These are phyloP conservation scores for Loripinus fragilis DNA, from an alignment of 2,888 invertebrate species.

Conservation along the genomic window DNA sequence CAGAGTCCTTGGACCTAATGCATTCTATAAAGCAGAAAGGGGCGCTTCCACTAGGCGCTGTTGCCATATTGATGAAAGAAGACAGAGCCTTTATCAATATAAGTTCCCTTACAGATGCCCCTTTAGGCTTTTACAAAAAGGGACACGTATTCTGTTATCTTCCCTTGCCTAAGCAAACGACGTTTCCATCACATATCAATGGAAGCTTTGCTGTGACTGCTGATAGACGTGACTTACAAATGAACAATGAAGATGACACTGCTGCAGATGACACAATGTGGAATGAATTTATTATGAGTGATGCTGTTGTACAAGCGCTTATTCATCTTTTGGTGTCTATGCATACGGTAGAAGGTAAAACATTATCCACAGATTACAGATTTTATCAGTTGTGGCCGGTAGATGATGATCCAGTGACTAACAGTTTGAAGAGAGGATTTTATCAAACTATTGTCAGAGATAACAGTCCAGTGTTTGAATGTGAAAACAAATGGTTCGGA, in stretches of 20 bases:
- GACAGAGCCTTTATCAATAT: neutral
- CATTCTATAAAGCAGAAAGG: slow-evolving; percentile 44
- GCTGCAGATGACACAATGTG: slow-evolving; percentile 39
- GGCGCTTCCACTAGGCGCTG: slow-evolving; percentile 57
- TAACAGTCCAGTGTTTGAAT: slow-evolving; percentile 40
- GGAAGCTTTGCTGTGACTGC: slow-evolving; percentile 77
- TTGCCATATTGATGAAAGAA: slow-evolving; percentile 43
- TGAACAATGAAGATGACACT: slow-evolving; percentile 73
- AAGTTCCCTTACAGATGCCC: slow-evolving; percentile 12
- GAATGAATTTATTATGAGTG: slow-evolving; percentile 57
- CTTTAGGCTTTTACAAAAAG: slow-evolving; percentile 60
- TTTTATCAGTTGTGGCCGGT: slow-evolving; percentile 51
- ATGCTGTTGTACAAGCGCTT: slow-evolving; percentile 51
- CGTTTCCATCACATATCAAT: slow-evolving; percentile 78
- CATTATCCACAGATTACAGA: slow-evolving; percentile 11
- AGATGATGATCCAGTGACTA: neutral
- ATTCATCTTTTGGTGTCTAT: slow-evolving; percentile 45
- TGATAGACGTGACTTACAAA: slow-evolving; percentile 70
- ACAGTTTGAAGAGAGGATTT: slow-evolving; percentile 25
- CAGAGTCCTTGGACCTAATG: slow-evolving; percentile 18
- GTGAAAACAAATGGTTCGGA: slow-evolving; percentile 24
- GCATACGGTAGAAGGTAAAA: neutral
- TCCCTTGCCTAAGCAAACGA: slow-evolving; percentile 74
- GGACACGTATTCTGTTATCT: slow-evolving; percentile 67
- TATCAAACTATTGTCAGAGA: slow-evolving; percentile 26